These are phyloP conservation scores for Tinamus major DNA, from an alignment of 2,797 vertebrate species.

Conservation along the genomic window DNA sequence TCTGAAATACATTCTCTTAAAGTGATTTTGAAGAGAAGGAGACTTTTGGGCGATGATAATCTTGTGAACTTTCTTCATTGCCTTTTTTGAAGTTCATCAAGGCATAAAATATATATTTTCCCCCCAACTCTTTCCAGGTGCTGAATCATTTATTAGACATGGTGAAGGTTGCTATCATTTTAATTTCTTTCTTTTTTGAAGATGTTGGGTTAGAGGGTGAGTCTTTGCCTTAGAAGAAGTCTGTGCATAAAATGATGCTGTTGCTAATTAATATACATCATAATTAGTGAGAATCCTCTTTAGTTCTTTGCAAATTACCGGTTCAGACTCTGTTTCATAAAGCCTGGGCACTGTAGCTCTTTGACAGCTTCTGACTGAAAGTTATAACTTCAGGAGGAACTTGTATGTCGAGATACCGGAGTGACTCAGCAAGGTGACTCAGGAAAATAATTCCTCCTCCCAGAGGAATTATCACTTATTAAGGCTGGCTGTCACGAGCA, in stretches of 20 bases:
- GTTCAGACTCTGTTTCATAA: not conserved
- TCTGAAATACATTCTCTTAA: not conserved
- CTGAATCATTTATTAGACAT: not conserved
- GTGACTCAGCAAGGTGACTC: slow-evolving; percentile 15
- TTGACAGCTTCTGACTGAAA: not conserved
- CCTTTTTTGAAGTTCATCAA: not conserved
- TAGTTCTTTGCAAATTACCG: not conserved
- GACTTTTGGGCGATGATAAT: not conserved
- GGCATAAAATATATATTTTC: not conserved
- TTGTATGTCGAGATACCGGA: not conserved
- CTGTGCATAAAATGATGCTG: not conserved
- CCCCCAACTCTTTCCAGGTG: not conserved
- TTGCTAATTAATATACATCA: not conserved
- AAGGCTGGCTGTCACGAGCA: not conserved
- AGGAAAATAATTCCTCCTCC: not conserved
- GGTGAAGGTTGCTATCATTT: not conserved
- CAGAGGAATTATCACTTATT: not conserved
- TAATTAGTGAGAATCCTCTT: not conserved
- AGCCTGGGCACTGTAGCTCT: not conserved
- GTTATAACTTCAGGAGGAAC: not conserved
- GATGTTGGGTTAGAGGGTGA: too few species aligned
- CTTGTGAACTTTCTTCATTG: not conserved
- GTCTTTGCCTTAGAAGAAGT: not conserved
- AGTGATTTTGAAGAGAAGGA: not conserved
- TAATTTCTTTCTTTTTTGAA: not conserved